A percentile compares a stretch with the other conserved stretches of the same genome.
phyloP scores from a whole-genome alignment of 1,140 invertebrate genomes.

The Colletes latitarsis region DNA sequence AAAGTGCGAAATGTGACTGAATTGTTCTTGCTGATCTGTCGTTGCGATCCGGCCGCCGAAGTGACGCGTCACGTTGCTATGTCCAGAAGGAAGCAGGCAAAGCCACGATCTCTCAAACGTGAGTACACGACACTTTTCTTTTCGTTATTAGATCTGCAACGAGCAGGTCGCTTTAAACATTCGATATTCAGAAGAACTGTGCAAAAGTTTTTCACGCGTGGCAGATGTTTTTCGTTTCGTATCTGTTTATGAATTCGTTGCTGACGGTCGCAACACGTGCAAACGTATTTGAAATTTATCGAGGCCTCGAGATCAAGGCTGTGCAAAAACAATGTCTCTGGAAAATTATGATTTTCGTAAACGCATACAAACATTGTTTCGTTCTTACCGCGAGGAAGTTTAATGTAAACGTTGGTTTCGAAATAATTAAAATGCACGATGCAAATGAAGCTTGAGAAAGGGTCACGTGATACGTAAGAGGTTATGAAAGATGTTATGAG shows the following conservation, averaged over 20 bases:
- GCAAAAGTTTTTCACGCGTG: no score
- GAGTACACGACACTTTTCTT: slow-evolving; percentile 61
- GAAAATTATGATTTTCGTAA: background rate
- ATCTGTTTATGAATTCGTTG: background rate
- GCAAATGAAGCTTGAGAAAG: no score
- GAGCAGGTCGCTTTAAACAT: background rate
- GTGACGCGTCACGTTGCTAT: slow-evolving; percentile 70
- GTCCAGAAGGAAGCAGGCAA: slow-evolving; percentile 82
- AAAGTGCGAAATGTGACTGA: slow-evolving; percentile 44
- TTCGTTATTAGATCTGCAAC: background rate
- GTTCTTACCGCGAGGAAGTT: no score
- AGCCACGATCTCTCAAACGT: slow-evolving; percentile 81
- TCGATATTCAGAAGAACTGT: no score
- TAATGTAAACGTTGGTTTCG: background rate
- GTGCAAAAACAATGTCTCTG: background rate
- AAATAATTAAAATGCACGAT: background rate
- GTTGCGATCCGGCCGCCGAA: background rate
- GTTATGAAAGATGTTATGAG: background rate
- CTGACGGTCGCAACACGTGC: slow-evolving; percentile 4
- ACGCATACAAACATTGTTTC: background rate
- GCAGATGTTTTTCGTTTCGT: background rate
- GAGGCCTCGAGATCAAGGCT: background rate
- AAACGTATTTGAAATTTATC: background rate
- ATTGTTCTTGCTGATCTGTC: slow-evolving; percentile 7
- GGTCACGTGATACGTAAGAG: background rate